Conservation (phyloP, 2,797 vertebrate genomes). For the Lindbergichthys nudifrons region DNA sequence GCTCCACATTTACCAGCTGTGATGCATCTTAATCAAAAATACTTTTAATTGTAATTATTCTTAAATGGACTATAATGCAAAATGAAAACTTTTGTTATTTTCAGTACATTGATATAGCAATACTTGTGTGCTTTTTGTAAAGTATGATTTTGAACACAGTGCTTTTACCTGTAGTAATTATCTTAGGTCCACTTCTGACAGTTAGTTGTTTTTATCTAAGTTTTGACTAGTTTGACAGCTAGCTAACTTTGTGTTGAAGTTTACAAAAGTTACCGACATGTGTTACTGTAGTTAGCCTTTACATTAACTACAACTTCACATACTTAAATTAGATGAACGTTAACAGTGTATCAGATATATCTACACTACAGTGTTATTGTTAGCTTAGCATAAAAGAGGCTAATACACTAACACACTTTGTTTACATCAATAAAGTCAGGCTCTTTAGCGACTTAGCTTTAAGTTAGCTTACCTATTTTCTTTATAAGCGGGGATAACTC, state of each 20-base stretch:
- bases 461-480: conserved; percentile 81
- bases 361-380: background rate
- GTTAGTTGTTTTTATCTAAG: background rate
- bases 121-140: too few relatives aligned
- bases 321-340: too few relatives aligned
- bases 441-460: conserved; percentile 9
- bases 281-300: background rate
- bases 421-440: conserved; percentile 19
- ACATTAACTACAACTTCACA: background rate
- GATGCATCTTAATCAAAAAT: too few relatives aligned
- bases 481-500: conserved; percentile 84
- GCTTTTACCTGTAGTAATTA: too few relatives aligned
- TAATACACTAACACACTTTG: conserved; percentile 7
- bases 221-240: background rate
- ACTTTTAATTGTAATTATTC: too few relatives aligned
- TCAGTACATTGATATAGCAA: too few relatives aligned
- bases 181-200: background rate
- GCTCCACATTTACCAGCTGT: too few relatives aligned
- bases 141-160: too few relatives aligned
- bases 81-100: too few relatives aligned
- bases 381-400: conserved; percentile 32
- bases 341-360: background rate
- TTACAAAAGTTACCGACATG: background rate
- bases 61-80: too few relatives aligned
- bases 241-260: background rate